A percentile compares a stretch with the other conserved stretches of the same genome.
Evolutionary conservation across 2,797 vertebrate species (phyloP).

Genomic region (Rhincodon typus): DNA sequence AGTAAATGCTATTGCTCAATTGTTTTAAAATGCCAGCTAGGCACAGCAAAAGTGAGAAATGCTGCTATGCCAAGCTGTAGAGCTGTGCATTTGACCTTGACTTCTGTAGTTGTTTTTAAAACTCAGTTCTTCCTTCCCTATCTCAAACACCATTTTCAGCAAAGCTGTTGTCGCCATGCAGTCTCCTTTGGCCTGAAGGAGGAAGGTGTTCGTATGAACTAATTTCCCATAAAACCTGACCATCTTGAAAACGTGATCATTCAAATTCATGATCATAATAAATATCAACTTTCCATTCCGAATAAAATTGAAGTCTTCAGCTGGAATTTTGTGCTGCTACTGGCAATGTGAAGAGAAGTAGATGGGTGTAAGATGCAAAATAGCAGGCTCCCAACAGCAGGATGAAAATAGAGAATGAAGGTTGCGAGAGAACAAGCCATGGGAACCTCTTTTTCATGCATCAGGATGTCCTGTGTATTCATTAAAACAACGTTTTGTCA

Average conservation of each 20-base stretch:
- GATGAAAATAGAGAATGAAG: background rate
- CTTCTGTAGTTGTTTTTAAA: background rate
- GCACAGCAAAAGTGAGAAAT: background rate
- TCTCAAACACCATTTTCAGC: background rate
- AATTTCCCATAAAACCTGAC: background rate
- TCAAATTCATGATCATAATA: background rate
- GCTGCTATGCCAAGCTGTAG: background rate
- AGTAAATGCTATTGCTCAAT: background rate
- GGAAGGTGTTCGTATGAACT: background rate
- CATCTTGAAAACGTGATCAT: background rate
- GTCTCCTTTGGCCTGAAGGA: background rate
- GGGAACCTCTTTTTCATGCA: background rate
- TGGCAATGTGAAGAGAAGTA: background rate
- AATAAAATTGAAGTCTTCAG: background rate
- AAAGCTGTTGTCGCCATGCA: background rate
- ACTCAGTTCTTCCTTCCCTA: too few species aligned
- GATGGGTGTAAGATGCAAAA: background rate
- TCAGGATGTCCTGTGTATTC: background rate
- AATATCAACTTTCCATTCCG: background rate
- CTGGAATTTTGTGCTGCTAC: background rate
- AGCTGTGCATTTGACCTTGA: background rate
- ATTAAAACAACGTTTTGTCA: background rate
- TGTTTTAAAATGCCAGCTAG: background rate
- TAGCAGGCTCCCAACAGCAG: background rate
- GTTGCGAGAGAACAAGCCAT: background rate